phyloP scores from a whole-genome alignment of 2,797 vertebrate species.

The Leuciscus waleckii region DNA sequence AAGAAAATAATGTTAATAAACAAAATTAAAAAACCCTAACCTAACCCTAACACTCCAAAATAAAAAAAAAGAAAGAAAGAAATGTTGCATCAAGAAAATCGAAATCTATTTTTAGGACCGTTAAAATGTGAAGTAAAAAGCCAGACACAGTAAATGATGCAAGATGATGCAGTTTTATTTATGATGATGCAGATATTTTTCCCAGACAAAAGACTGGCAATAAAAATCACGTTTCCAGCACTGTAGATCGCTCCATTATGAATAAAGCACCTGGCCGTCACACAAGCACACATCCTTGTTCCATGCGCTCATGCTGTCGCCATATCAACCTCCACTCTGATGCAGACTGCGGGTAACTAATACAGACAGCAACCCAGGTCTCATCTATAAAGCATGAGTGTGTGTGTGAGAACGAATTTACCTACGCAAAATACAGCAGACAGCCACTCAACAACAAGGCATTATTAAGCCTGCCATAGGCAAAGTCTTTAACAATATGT shows the following conservation, averaged over 20 bases:
- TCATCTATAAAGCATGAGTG: conserved; percentile 74
- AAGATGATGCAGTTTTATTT: too few relatives aligned
- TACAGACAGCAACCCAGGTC: conserved; percentile 61
- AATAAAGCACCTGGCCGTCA: conserved; percentile 46
- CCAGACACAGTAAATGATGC: too few relatives aligned
- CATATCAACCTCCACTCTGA: conserved; percentile 62
- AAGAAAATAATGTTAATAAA: neutral
- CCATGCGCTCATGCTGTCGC: conserved; percentile 23
- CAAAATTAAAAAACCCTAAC: neutral
- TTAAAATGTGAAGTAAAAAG: too few relatives aligned
- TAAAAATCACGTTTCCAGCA: conserved; percentile 21
- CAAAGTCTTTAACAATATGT: conserved; percentile 29
- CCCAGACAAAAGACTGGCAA: conserved; percentile 46
- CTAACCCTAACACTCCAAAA: neutral
- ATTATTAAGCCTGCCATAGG: conserved; percentile 65
- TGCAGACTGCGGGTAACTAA: conserved; percentile 62
- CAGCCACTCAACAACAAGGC: conserved; percentile 52
- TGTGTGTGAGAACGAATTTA: conserved; percentile 56
- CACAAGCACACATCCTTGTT: conserved; percentile 22
- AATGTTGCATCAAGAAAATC: neutral
- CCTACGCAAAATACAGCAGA: conserved; percentile 59
- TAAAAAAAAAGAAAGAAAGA: neutral
- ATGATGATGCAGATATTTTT: too few relatives aligned
- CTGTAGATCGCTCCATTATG: conserved; percentile 40
- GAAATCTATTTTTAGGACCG: too few relatives aligned